Evolutionary conservation across 2,797 vertebrate species (phyloP), one percentile per base, ranked within the genome.

Genomic region (Sarcoramphus papa): DNA sequence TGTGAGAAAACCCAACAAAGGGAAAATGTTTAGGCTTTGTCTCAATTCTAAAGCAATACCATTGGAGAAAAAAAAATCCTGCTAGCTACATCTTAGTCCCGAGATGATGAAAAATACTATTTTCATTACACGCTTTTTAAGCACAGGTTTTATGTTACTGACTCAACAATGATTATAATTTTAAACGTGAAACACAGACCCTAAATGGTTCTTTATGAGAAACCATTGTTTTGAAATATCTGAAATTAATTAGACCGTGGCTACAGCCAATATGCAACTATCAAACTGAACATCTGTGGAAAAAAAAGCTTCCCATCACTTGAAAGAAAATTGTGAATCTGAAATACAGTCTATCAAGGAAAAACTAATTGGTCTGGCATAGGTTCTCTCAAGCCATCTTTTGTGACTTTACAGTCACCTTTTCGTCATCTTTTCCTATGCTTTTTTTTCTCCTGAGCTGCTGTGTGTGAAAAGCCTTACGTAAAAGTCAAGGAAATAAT

Each of bases 141-240:
- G 87, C 53, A 75, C 89, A 95, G 95, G 91, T 96, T 96, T 96
- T 95, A 94, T 88, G 82, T 95, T 94, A 95, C 87, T 53, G 78
- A 80, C 45, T 96, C 76, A 85, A 93, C 85, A 96, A 40, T 40
- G 53, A 87, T 88, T 91, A 92, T 94, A 41, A 88, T 95, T 90
- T 94, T 56, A 92, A 90, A 94, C 91, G 85, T 88, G 92, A 97
- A 96, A 94, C 62, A 91, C 57, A 84, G 85, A 68, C 41, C 47
- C 30, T 91, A 94, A 92, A 92, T 60, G 56, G 68, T 76, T 88
- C 91, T 96, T 95, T 92, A 94, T 90, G 78, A 91, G 85, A 82
- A 97, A 57, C 62, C 72, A 94, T 96, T 96, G 95, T 95, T 96
- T 92, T 85, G 76, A 88, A 97, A 88, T 95, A 95, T 96, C 92